phyloP scores from a whole-genome alignment of 2,797 vertebrate species.

The Avahi laniger region DNA sequence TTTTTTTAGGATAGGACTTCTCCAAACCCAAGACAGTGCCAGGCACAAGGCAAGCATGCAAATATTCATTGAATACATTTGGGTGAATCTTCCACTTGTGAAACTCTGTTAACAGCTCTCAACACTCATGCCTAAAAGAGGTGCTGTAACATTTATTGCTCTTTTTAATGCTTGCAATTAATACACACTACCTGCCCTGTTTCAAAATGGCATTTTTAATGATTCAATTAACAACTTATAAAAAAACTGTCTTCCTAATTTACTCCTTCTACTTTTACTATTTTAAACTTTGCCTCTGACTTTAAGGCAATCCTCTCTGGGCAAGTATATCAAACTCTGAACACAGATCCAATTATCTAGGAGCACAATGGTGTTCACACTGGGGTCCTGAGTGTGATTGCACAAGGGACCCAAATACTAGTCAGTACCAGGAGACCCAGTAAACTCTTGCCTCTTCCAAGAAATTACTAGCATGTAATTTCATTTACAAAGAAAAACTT shows the following conservation, averaged over 20 bases:
- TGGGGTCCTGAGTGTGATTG: slow-evolving; percentile 42
- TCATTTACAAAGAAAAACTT: slow-evolving; percentile 64
- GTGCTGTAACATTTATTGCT: slow-evolving; percentile 67
- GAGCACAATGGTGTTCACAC: slow-evolving; percentile 68
- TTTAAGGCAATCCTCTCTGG: slow-evolving; percentile 70
- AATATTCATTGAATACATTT: slow-evolving; percentile 32
- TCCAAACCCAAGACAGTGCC: neutral
- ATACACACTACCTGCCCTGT: slow-evolving; percentile 62
- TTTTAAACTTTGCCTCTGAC: slow-evolving; percentile 73
- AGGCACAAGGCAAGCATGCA: neutral
- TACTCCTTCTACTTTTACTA: slow-evolving; percentile 73
- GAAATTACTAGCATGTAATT: slow-evolving; percentile 69
- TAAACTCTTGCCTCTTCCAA: slow-evolving; percentile 67
- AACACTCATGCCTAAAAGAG: slow-evolving; percentile 60
- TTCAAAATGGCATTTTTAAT: slow-evolving; percentile 78
- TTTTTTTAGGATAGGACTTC: slow-evolving; percentile 16
- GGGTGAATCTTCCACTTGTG: slow-evolving; percentile 52
- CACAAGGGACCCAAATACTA: slow-evolving; percentile 48
- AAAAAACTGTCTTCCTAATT: slow-evolving; percentile 71
- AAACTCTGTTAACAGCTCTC: slow-evolving; percentile 62
- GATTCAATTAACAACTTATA: slow-evolving; percentile 78
- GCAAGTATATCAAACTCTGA: slow-evolving; percentile 68
- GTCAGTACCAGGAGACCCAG: slow-evolving; percentile 59
- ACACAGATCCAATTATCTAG: slow-evolving; percentile 78
- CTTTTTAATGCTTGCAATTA: slow-evolving; percentile 62